Conservation (phyloP, 2,888 invertebrate genomes). For the Volucella zonaria region DNA sequence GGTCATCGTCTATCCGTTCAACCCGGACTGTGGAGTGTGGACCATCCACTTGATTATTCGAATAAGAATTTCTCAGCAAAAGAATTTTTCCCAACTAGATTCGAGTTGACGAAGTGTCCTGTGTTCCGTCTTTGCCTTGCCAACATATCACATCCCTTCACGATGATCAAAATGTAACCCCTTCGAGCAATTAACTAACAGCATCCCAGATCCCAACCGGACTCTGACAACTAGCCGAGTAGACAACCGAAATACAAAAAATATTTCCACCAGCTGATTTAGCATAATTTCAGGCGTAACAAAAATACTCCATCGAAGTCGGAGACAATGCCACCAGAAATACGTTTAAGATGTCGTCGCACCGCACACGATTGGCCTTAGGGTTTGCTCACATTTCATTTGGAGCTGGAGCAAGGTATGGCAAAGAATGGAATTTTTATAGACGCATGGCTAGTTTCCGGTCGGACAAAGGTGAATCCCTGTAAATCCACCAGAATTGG, state of each 20-base stretch:
- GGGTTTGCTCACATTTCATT: not conserved
- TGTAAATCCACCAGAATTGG: constrained; percentile 9
- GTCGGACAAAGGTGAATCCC: constrained; percentile 34
- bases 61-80: constrained; percentile 75
- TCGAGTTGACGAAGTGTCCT: constrained; percentile 27
- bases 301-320: constrained; percentile 15
- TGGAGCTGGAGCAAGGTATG: not conserved
- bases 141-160: not conserved
- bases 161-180: constrained; percentile 22
- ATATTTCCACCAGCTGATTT: constrained; percentile 58
- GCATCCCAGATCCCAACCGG: constrained; percentile 48
- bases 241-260: constrained; percentile 40
- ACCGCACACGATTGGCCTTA: not conserved
- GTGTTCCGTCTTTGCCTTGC: constrained; percentile 26
- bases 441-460: constrained; percentile 55
- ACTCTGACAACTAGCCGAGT: constrained; percentile 35
- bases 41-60: constrained; percentile 76
- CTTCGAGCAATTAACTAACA: constrained; percentile 11
- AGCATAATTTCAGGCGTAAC: constrained; percentile 64
- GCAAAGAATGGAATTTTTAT: constrained; percentile 45
- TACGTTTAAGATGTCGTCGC: not conserved
- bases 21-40: constrained; percentile 11
- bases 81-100: constrained; percentile 51
- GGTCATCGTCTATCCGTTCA: constrained; percentile 34
- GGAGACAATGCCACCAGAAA: no score